Conservation (phyloP, 2,888 invertebrate species). For the Pristionchus fissidentatus region DNA sequence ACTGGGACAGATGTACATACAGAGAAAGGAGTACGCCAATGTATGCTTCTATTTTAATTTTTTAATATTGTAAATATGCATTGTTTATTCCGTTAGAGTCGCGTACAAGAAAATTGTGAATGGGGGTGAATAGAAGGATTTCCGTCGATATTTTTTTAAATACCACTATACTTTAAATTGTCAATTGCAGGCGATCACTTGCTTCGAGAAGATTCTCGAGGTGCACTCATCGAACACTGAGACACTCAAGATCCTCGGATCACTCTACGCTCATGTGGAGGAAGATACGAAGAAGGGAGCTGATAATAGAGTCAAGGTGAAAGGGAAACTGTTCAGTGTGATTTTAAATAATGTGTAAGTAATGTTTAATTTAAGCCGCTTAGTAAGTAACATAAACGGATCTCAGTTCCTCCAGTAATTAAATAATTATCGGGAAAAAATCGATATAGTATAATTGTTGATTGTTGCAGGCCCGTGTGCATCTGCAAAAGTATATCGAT, state of each 20-base stretch:
- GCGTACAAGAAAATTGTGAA: too few species aligned
- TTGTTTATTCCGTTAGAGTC: too few species aligned
- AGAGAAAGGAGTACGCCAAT: constrained; percentile 90
- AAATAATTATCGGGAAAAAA: too few species aligned
- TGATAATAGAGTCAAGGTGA: constrained; percentile 28
- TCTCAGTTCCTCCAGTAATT: too few species aligned
- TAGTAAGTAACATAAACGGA: too few species aligned
- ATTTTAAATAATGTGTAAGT: too few species aligned
- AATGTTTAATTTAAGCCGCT: too few species aligned
- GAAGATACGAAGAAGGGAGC: constrained; percentile 50
- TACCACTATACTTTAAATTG: too few species aligned
- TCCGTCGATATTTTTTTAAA: not conserved
- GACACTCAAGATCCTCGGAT: constrained; percentile 98
- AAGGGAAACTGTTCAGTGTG: not conserved
- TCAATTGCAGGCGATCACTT: constrained; percentile 90
- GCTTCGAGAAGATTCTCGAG: constrained; percentile 98
- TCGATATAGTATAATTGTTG: not conserved
- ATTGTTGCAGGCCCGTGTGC: constrained; percentile 85
- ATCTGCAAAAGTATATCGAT: constrained; percentile 91
- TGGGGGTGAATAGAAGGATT: not conserved
- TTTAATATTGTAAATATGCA: constrained; percentile 12
- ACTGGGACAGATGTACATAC: constrained; percentile 98
- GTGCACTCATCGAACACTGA: constrained; percentile 97
- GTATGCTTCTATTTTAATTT: constrained; percentile 67
- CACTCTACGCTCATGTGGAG: constrained; percentile 85